Evolutionary conservation across 2,113 vertebrate genomes (phyloP), one percentile per base, ranked within the genome.

Genomic region (Serilophus lunatus): DNA sequence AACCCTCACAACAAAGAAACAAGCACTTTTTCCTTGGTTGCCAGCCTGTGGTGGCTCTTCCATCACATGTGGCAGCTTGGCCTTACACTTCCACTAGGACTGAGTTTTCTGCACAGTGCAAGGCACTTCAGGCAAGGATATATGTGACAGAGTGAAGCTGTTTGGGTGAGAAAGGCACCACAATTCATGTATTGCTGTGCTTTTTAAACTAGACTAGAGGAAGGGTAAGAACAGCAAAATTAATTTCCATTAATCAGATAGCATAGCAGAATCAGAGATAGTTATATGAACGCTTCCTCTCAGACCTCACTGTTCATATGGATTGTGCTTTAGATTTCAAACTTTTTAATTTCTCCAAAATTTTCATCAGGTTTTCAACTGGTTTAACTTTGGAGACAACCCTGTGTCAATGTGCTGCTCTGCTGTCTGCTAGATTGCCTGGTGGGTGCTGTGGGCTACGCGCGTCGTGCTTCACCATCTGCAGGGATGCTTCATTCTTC

Each of bases 381-480:
- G 59, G 31, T 33, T 61, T 61, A 65, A 11, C 17, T 19, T 80
- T 31, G 15, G 12, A 64, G 19, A 17, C 31, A 45, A 11, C 13
- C 10, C 59, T 42, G 6, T 50, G 15, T 24, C 47, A 38, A 0
- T 4, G 9, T 40, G 25, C 1, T 23, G 4, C 56, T 54, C 72
- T 65, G 47, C 28, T 49, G 4, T 50, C 68, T 78, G 25, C 23
- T 42, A 38, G 71, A 14, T 15, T 42, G 50, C 25, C 25, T 66
- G 61, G 11, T 24, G 25, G 66, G 36, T 47, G 47, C 56, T 25
- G 29, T 59, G 56, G 29, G n/a, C n/a, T 45, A 57, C 88, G 25
- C 20, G 12, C 22, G 3, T 19, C 0, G 0, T 36, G 18, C 64
- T 83, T 81, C 0, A 0, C 20, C 59, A 22, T 45, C 47, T 16